Percentiles rank a stretch among this genome's conserved stretches.
Evolutionary conservation across 2,888 invertebrate species (phyloP).

Genomic region (Oscheius sp.): DNA sequence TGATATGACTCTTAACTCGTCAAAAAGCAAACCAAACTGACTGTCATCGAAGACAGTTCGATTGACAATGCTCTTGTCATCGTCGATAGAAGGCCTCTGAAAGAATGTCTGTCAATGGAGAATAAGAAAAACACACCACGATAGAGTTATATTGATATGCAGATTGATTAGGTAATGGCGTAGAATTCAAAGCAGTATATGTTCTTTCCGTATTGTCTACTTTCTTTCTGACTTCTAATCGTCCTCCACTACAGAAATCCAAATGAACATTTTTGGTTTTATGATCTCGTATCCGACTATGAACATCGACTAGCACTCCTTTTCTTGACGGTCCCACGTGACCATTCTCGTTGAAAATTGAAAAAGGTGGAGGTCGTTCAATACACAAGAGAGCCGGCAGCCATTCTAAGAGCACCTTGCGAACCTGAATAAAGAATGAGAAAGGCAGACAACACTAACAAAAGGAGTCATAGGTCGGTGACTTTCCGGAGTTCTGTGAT

Average conservation of each 20-base stretch:
- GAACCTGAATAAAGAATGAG: conserved; percentile 45
- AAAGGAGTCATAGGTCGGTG: conserved; percentile 66
- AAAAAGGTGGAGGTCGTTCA: conserved; percentile 58
- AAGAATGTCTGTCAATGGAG: background rate
- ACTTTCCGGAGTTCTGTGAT: conserved; percentile 73
- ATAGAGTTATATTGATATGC: conserved; percentile 20
- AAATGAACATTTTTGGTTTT: conserved; percentile 40
- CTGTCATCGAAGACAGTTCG: conserved; percentile 35
- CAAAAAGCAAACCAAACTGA: conserved; percentile 51
- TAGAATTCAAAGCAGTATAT: conserved; percentile 17
- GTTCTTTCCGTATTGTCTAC: background rate
- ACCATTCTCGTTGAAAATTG: conserved; percentile 23
- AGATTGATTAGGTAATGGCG: conserved; percentile 10
- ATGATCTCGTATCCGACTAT: conserved; percentile 32
- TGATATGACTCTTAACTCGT: conserved; percentile 56
- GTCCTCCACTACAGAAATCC: conserved; percentile 39
- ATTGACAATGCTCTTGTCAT: conserved; percentile 3
- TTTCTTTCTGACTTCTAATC: conserved; percentile 24
- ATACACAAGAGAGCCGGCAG: conserved; percentile 62
- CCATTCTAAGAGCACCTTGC: conserved; percentile 61
- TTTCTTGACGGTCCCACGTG: background rate
- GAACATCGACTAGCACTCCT: conserved; percentile 30
- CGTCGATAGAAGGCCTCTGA: background rate
- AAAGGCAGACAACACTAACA: conserved; percentile 36
- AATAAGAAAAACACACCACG: background rate